Evolutionary conservation across 2,888 invertebrate genomes (phyloP), one percentile per base, ranked within the genome.

Genomic region (Dermolepida albohirtum): DNA sequence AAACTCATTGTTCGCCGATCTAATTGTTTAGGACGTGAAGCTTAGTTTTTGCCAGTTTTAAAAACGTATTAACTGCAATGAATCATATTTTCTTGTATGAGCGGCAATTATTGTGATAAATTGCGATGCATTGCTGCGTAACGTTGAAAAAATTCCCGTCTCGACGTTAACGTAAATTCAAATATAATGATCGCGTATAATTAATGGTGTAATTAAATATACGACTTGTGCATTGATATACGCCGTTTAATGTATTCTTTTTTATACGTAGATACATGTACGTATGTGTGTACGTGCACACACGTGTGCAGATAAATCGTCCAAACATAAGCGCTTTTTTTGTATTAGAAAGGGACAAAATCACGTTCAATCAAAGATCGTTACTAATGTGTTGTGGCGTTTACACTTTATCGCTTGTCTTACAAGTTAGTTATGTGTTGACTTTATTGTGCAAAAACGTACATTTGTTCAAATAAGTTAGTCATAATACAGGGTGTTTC

Each of bases 11-110:
- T 34, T 6, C 34, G 2, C 4, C 34, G 10, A 34, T 34, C 34
- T 34, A 34, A 34, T 52, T 29, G 29, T 22, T 22, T 49, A 16
- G 5, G 49, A 8, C 7, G 14, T 29, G 34, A 1, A 34, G 29
- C 14, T 52, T 52, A 29, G 34, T 29, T 52, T 52, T 34, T 34
- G 34, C 34, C 6, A 34, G 34, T 34, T 34, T 52, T 52, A 52
- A 52, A 52, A 52, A 52, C 51, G 51, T 52, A 52, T 52, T 52
- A 52, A 34, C 51, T 22, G 51, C 51, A 29, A 52, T 52, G 51
- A 52, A 52, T 52, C 51, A 52, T 52, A 52, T 52, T 52, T 14
- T 29, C 14, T 52, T 52, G 17, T 14, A 29, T 52, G 51, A 27
- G n/a, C 29, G 10, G 22, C 17, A 49, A 52, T 52, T 52, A 52